Evolutionary conservation across 92 coral and sea anemone species (phyloP).

Genomic region (Phenganax marumi): DNA sequence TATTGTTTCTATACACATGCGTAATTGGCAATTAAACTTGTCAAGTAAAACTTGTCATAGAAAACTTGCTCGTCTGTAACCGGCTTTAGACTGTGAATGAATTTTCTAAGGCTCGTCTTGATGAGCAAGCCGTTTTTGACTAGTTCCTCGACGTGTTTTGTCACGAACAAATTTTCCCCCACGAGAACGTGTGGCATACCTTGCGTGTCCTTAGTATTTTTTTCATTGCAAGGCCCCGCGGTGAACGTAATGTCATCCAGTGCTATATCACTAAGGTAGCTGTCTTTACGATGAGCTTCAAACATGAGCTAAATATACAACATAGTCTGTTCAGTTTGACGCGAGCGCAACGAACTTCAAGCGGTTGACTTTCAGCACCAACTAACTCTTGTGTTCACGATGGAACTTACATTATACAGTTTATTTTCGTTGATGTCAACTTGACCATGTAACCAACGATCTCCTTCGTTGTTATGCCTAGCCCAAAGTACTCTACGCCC

Average conservation of each 20-base stretch:
- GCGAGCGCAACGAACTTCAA: background rate
- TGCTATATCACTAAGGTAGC: conserved; percentile 83
- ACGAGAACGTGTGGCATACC: background rate
- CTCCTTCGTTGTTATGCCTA: conserved; percentile 37
- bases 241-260: conserved; percentile 75
- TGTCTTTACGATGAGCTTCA: conserved; percentile 77
- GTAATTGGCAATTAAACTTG: too few relatives aligned
- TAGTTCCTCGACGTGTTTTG: too few relatives aligned
- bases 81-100: background rate
- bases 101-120: too few relatives aligned
- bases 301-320: conserved; percentile 61
- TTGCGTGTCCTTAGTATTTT: background rate
- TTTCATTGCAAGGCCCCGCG: conserved; percentile 65
- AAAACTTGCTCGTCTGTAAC: too few relatives aligned
- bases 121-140: too few relatives aligned
- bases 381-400: background rate
- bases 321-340: background rate
- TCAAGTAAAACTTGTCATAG: too few relatives aligned
- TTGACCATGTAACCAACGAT: conserved; percentile 41
- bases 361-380: background rate
- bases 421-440: conserved; percentile 23
- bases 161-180: too few relatives aligned
- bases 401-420: conserved; percentile 7
- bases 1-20: too few relatives aligned
- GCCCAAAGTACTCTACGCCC: conserved; percentile 25